These are phyloP conservation scores for Amblyornis subalaris DNA, from an alignment of 2,113 vertebrate species.

Conservation along the genomic window DNA sequence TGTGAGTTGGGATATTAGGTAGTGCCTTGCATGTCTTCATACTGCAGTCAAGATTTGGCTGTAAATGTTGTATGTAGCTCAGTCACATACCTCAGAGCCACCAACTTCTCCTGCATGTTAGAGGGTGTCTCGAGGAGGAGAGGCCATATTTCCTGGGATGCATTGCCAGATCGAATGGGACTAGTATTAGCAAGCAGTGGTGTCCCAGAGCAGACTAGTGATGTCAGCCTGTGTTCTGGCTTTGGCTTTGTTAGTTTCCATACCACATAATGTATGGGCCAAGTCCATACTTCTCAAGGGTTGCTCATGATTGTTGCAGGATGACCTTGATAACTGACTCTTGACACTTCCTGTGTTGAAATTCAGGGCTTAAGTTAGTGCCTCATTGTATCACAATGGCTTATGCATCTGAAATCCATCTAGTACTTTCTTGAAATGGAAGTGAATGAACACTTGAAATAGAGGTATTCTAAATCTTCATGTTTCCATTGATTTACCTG, in stretches of 20 bases:
- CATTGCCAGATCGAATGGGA: neutral
- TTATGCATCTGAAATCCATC: conserved; percentile 21
- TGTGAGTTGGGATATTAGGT: neutral
- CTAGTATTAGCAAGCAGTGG: neutral
- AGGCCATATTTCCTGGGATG: neutral
- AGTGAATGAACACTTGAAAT: conserved; percentile 63
- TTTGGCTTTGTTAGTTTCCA: neutral
- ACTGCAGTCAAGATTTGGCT: conserved; percentile 15
- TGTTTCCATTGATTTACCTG: neutral
- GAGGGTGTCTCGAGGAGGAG: neutral
- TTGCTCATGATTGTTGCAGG: neutral
- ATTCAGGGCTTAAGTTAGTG: conserved; percentile 18
- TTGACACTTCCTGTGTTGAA: neutral
- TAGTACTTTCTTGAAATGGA: conserved; percentile 20
- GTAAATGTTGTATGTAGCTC: conserved; percentile 14
- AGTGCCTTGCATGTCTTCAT: conserved; percentile 42
- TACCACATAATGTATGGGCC: neutral
- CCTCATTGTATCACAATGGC: neutral
- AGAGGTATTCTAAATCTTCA: neutral
- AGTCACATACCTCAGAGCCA: neutral
- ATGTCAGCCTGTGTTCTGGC: neutral
- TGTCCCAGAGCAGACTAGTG: neutral
- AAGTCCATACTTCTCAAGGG: neutral
- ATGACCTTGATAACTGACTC: neutral
- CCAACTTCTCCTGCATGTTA: conserved; percentile 19